Evolutionary conservation across 2,797 vertebrate species (phyloP), one percentile per base, ranked within the genome.

Genomic region (Catostomus latipinnis): DNA sequence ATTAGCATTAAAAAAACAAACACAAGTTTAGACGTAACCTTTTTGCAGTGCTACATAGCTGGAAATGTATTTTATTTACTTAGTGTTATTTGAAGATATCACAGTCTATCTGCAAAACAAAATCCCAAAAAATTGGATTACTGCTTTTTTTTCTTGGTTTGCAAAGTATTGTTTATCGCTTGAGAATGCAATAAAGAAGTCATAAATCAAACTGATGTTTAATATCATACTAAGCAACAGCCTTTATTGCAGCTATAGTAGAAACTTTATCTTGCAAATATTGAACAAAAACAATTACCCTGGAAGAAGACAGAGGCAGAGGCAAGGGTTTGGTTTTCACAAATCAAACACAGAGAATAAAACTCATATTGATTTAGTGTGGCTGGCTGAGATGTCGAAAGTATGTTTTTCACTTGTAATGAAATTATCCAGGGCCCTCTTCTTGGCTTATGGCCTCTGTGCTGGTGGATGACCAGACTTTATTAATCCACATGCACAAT

Each of bases 401-500:
- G 4, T 78, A 60, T 43, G 34, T 68, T 81, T 79, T 65, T 57
- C 34, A 34, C 43, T 83, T 74, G 60, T 71, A 78, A 82, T 84
- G 46, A 84, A 84, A 82, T 81, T 77, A 80, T 78, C 49, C 69
- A 79, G 67, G 52, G 60, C 60, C n/a, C 48, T 81, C 49, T 60
- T 67, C 8, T 82, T 85, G 76, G 71, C 81, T 62, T 16, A 13
- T 53, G 68, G 83, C 50, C 70, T 65, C 71, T 1, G 45, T 69
- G 67, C 57, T 73, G 58, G 70, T 56, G 22, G 10, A 50, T 10
- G 48, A 53, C 76, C 73, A 81, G 46, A 65, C 61, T 80, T 56
- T 72, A 84, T 82, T 81, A 52, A 76, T 85, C 45, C 49, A 53
- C 53, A 72, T 63, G 34, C 76, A 53, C 43, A 62, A 69, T 65